Percentiles rank a stretch among this genome's conserved stretches.
Evolutionary conservation across 2,797 vertebrate genomes (phyloP).

Genomic region (Chiloscyllium punctatum): DNA sequence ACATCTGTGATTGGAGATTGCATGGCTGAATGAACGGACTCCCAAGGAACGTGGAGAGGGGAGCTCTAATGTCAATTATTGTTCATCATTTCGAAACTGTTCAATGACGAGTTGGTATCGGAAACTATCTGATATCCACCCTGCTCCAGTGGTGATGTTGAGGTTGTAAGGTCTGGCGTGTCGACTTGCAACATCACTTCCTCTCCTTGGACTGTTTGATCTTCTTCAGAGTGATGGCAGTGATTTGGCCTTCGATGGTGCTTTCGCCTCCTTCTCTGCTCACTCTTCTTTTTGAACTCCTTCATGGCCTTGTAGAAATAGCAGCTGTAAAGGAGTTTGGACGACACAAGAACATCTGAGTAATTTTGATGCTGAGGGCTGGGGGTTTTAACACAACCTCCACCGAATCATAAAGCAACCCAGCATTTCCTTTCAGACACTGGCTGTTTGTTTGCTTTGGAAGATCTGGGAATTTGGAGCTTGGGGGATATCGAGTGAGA

Average conservation of each 20-base stretch:
- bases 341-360: no score
- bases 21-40: not conserved
- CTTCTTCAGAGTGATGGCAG: not conserved
- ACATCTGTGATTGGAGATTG: not conserved
- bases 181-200: not conserved
- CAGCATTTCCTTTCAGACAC: not conserved
- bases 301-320: not conserved
- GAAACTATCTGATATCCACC: not conserved
- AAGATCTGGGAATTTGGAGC: not conserved
- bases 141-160: not conserved
- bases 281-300: not conserved
- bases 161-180: not conserved
- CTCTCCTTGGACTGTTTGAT: not conserved
- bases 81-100: not conserved
- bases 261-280: not conserved
- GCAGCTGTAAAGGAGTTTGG: not conserved
- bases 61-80: not conserved
- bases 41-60: not conserved
- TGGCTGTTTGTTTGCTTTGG: not conserved
- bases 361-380: not conserved
- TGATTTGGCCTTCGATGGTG: no score
- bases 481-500: not conserved
- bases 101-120: not conserved
- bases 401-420: not conserved
- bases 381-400: not conserved